Evolutionary conservation across 2,888 invertebrate genomes (phyloP).

Genomic region (Pterobdella sp.): DNA sequence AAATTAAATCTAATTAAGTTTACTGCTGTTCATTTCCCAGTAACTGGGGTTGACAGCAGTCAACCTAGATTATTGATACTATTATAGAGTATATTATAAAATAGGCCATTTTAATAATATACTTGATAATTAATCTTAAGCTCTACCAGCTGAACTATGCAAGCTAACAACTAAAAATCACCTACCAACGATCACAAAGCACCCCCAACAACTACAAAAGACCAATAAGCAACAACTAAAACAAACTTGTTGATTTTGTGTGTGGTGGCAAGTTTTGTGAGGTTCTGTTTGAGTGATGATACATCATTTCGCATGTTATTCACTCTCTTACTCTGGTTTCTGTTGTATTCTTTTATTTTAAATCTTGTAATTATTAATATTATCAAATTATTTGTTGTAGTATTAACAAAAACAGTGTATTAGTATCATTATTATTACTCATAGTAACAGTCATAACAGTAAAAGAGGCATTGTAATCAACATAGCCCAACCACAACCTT

Average conservation of each 20-base stretch:
- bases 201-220: not conserved
- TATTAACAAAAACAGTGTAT: not conserved
- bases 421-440: not conserved
- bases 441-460: not conserved
- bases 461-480: not conserved
- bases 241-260: not conserved
- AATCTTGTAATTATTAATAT: too few relatives aligned
- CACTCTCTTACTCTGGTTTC: not conserved
- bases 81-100: too few relatives aligned
- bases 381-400: too few relatives aligned
- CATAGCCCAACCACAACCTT: conserved; percentile 38
- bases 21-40: too few relatives aligned
- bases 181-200: not conserved
- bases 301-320: not conserved
- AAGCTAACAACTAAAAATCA: not conserved
- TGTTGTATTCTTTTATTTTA: too few relatives aligned
- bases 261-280: not conserved
- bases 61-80: too few relatives aligned
- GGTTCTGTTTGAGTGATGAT: not conserved
- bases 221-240: not conserved
- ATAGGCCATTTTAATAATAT: too few relatives aligned
- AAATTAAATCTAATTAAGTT: too few relatives aligned
- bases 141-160: too few relatives aligned
- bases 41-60: too few relatives aligned
- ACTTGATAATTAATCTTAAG: too few relatives aligned